Evolutionary conservation across 2,797 vertebrate genomes (phyloP), one percentile per base, ranked within the genome.

Genomic region (Trachurus trachurus): DNA sequence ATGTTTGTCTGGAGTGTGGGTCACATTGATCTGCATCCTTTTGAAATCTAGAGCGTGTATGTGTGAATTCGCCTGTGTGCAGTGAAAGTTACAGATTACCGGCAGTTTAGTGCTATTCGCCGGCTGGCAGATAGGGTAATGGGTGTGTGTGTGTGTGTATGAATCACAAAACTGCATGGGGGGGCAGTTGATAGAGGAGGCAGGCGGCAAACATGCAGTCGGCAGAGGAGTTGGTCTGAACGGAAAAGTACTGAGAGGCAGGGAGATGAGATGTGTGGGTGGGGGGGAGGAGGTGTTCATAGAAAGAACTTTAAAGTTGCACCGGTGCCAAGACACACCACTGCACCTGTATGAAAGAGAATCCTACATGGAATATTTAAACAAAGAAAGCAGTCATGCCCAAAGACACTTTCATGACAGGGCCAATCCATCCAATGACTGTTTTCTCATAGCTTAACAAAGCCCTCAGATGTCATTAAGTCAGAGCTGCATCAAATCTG

Each of bases 241-340:
- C 0, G 90, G 88, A 91, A 92, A 92, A 92, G 78, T 91, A 92
- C 92, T 85, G 87, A 82, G 78, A 76, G 74, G 68, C 69, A 67
- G 54, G 37, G 76, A 53, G 75, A 58, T 34, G 69, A 42, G 54
- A 42, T 31, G 57, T 37, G 42, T 12, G 34, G 34, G 34, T 0
- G 34, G 34, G 34, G 8, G 34, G 34, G 54, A 66, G n/a, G 37
- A 58, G 31, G 9, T 59, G 44, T 80, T 83, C 4, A 8, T 66
- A 71, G 64, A 71, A 74, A 70, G 26, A 69, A 64, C 21, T 37
- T 37, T 65, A 37, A 29, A 37, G 2, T 26, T 50, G 63, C 1
- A 8, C 11, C 19, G 0, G 1, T 54, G 52, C 53, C 65, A 84
- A 62, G 34, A 69, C 45, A 37, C 1, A 72, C 59, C 59, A 53